Conservation (phyloP, 1,140 invertebrate genomes). For the Lucilia sericata region DNA sequence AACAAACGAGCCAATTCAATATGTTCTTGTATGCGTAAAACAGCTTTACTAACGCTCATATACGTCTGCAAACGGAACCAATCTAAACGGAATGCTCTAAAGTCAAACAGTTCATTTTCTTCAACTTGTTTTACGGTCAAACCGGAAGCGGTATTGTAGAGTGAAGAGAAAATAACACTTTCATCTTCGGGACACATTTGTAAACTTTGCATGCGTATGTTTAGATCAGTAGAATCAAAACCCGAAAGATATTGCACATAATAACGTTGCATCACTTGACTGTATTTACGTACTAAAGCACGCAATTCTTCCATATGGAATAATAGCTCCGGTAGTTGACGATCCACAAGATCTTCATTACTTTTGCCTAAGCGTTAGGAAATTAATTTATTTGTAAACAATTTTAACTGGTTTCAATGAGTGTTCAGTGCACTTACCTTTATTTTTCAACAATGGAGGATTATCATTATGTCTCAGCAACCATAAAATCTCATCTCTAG, state of each 20-base stretch:
- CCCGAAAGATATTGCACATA: conserved; percentile 97
- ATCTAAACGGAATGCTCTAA: conserved; percentile 92
- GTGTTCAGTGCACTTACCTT: conserved; percentile 71
- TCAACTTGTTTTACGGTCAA: conserved; percentile 96
- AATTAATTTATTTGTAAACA: not conserved
- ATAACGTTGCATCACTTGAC: conserved; percentile 97
- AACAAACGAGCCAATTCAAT: conserved; percentile 89
- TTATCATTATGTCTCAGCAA: conserved; percentile 95
- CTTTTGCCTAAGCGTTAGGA: conserved; percentile 71
- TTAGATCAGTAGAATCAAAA: conserved; percentile 93
- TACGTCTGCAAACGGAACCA: conserved; percentile 98
- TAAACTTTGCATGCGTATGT: conserved; percentile 90
- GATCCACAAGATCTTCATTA: conserved; percentile 89
- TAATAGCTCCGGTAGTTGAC: conserved; percentile 95
- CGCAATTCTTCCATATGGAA: conserved; percentile 98
- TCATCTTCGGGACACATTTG: conserved; percentile 93
- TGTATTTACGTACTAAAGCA: conserved; percentile 92
- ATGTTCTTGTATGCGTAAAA: conserved; percentile 87
- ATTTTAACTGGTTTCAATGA: no score
- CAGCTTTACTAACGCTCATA: conserved; percentile 87
- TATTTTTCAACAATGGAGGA: conserved; percentile 85
- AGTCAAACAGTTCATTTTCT: conserved; percentile 96
- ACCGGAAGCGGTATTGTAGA: conserved; percentile 89
- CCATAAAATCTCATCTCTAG: conserved; percentile 98
- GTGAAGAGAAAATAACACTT: conserved; percentile 92